A percentile compares a stretch with the other conserved stretches of the same genome.
Evolutionary conservation across 2,888 invertebrate genomes (phyloP).

Genomic region (Maniola hyperantus): DNA sequence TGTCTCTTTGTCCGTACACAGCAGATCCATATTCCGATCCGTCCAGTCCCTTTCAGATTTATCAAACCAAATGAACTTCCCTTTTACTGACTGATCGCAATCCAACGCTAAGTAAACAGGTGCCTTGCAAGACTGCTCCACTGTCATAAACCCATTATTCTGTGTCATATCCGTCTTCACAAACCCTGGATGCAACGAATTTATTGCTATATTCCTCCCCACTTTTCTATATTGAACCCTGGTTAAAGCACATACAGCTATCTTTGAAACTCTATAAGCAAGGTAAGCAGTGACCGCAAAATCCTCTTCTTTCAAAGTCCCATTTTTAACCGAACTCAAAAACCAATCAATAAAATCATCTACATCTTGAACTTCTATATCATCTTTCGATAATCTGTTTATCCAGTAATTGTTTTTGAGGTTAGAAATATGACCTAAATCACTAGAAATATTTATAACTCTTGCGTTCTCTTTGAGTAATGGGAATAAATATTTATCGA

Average conservation of each 20-base stretch:
- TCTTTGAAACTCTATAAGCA: constrained; percentile 45
- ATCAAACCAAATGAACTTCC: constrained; percentile 47
- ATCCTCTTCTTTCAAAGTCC: constrained; percentile 42
- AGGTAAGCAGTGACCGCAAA: constrained; percentile 40
- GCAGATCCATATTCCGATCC: constrained; percentile 33
- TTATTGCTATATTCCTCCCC: constrained; percentile 42
- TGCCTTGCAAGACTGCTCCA: constrained; percentile 40
- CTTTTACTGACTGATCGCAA: constrained; percentile 45
- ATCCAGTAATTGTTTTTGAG: constrained; percentile 46
- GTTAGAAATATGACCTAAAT: constrained; percentile 46
- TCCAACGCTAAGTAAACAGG: constrained; percentile 46
- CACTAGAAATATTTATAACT: constrained; percentile 46
- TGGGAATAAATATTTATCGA: constrained; percentile 46
- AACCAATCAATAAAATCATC: constrained; percentile 47
- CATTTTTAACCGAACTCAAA: constrained; percentile 43
- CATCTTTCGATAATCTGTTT: constrained; percentile 38
- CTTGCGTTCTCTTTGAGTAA: constrained; percentile 46
- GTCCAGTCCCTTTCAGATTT: constrained; percentile 45
- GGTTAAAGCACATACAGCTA: constrained; percentile 45
- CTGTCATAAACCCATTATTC: constrained; percentile 38
- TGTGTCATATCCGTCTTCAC: constrained; percentile 45
- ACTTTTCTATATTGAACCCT: constrained; percentile 42
- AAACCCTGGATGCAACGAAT: constrained; percentile 47
- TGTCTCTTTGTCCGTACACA: constrained; percentile 27
- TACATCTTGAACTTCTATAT: constrained; percentile 42